Percentiles rank a stretch among this genome's conserved stretches.
These are phyloP conservation scores for Ommatoiulus sabulosus DNA, from an alignment of 2,888 invertebrate genomes.

Conservation along the genomic window DNA sequence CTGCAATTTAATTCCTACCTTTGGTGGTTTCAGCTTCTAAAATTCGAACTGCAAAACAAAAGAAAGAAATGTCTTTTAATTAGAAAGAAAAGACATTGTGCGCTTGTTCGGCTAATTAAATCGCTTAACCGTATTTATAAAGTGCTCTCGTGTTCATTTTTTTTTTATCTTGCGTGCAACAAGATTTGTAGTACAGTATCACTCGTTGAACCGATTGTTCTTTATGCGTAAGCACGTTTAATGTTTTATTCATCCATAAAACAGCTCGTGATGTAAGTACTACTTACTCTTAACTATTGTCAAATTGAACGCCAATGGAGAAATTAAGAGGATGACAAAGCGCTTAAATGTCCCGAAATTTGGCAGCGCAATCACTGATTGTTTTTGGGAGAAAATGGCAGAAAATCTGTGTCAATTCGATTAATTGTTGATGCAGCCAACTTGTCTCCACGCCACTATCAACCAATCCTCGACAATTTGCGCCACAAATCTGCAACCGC, in stretches of 20 bases:
- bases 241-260: conserved; percentile 25
- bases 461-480: neutral
- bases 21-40: conserved; percentile 56
- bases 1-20: conserved; percentile 48
- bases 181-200: neutral
- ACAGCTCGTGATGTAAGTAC: neutral
- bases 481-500: neutral
- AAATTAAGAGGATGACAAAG: conserved; percentile 4
- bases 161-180: neutral
- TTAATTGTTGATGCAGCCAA: neutral
- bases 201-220: conserved; percentile 14
- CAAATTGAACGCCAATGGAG: neutral
- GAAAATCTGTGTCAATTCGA: neutral
- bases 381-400: neutral
- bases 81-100: conserved; percentile 19
- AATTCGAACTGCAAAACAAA: conserved; percentile 53
- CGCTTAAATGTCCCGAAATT: neutral
- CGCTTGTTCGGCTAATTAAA: neutral
- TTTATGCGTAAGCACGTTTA: conserved; percentile 29
- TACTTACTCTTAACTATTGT: neutral
- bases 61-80: neutral
- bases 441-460: neutral
- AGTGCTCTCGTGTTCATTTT: neutral
- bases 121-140: neutral
- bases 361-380: neutral